Conservation (phyloP, 2,113 vertebrate species). For the Actenoides lindsayi region DNA sequence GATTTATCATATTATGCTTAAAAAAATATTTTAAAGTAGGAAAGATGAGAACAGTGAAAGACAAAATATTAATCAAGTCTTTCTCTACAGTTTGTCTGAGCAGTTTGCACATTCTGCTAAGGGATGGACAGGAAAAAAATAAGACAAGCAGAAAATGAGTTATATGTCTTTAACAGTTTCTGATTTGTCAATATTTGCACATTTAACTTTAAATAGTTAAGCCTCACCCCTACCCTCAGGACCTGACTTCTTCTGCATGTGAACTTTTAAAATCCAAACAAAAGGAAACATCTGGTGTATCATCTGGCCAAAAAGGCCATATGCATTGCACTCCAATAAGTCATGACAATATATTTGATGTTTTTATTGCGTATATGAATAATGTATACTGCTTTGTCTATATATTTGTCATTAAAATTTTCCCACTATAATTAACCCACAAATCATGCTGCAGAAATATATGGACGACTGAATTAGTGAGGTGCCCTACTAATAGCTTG, state of each 20-base stretch:
- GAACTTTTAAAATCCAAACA: slow-evolving; percentile 21
- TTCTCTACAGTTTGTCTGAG: not conserved
- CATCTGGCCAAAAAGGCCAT: slow-evolving; percentile 32
- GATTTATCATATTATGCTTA: not conserved
- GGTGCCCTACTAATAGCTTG: slow-evolving; percentile 37
- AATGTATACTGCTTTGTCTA: slow-evolving; percentile 60
- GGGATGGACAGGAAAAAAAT: not conserved
- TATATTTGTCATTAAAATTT: slow-evolving; percentile 65
- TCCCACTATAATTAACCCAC: slow-evolving; percentile 63
- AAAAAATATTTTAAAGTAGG: not conserved
- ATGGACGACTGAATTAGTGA: slow-evolving; percentile 51
- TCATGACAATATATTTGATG: slow-evolving; percentile 50
- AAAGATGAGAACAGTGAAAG: not conserved
- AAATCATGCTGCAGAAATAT: slow-evolving; percentile 66
- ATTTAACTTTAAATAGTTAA: not conserved
- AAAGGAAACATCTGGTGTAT: slow-evolving; percentile 76
- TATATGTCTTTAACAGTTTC: not conserved
- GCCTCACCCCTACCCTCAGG: not conserved
- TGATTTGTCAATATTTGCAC: slow-evolving; percentile 26
- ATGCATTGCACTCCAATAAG: slow-evolving; percentile 36
- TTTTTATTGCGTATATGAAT: slow-evolving; percentile 75
- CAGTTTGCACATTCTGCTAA: not conserved
- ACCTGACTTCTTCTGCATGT: slow-evolving; percentile 13
- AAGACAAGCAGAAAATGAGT: not conserved
- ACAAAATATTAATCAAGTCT: not conserved